Percentiles rank a stretch among this genome's conserved stretches.
Conservation (phyloP, 2,113 vertebrate genomes). For the Dromas ardeola region DNA sequence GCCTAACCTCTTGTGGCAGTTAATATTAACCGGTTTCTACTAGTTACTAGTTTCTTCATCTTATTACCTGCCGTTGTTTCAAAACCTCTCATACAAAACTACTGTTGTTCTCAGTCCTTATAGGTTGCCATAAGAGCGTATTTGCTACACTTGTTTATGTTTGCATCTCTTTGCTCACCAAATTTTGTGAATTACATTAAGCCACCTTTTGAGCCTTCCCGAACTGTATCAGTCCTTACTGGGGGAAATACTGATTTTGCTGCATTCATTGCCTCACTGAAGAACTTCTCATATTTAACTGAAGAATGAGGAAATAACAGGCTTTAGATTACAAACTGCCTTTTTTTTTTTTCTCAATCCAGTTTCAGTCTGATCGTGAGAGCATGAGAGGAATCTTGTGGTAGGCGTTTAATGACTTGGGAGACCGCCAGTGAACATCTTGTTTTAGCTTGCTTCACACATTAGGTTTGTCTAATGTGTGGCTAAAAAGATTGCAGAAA, state of each 20-base stretch:
- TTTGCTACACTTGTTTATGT: neutral
- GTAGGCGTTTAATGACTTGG: slow-evolving; percentile 61
- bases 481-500: neutral
- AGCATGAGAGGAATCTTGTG: slow-evolving; percentile 58
- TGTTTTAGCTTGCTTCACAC: slow-evolving; percentile 59
- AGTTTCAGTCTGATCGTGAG: slow-evolving; percentile 3
- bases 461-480: neutral
- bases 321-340: neutral
- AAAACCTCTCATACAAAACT: neutral
- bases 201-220: neutral
- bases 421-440: slow-evolving; percentile 5
- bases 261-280: neutral
- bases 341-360: neutral
- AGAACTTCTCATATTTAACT: neutral
- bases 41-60: neutral
- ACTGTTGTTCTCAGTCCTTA: neutral
- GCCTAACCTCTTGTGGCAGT: neutral
- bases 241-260: neutral
- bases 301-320: neutral
- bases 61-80: neutral
- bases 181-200: neutral
- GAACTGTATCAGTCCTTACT: rapidly evolving
- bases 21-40: neutral
- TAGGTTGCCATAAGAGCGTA: neutral
- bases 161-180: neutral